A percentile compares a stretch with the other conserved stretches of the same genome.
These are phyloP conservation scores for Nephrotoma guestfalica DNA, from an alignment of 2,888 invertebrate species.

Conservation along the genomic window DNA sequence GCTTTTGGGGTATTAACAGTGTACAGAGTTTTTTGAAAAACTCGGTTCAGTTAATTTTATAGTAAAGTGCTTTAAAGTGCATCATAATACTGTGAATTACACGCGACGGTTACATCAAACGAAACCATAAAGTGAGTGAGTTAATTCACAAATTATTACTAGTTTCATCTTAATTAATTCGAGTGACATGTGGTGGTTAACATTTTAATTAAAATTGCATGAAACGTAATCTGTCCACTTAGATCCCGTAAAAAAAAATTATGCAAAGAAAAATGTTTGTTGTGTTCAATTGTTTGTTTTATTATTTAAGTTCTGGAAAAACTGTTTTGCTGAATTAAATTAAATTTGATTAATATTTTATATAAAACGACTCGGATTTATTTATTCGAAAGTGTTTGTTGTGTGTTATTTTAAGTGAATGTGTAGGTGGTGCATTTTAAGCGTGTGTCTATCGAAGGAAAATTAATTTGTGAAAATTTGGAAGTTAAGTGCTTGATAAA, in stretches of 20 bases:
- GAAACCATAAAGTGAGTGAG: too few relatives aligned
- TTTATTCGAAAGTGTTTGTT: not conserved
- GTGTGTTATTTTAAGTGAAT: not conserved
- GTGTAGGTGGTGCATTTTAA: not conserved
- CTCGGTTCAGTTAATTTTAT: not conserved
- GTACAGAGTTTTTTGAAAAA: not conserved
- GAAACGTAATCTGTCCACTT: too few relatives aligned
- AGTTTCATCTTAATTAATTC: not conserved
- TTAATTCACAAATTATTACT: not conserved
- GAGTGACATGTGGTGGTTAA: not conserved
- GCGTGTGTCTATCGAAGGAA: not conserved
- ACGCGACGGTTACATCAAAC: too few relatives aligned
- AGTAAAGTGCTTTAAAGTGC: too few relatives aligned
- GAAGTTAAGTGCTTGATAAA: too few relatives aligned
- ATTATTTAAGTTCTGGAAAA: not conserved
- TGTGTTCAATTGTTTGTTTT: not conserved
- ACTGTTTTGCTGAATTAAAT: not conserved
- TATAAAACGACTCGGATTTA: not conserved
- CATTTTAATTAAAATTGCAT: not conserved
- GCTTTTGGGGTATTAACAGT: not conserved
- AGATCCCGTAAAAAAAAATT: too few relatives aligned
- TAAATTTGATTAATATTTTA: not conserved
- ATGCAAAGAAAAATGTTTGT: not conserved
- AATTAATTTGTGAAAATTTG: not conserved
- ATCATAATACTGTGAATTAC: too few relatives aligned